Percentiles rank a stretch among this genome's conserved stretches.
phyloP scores from a whole-genome alignment of 2,113 vertebrate genomes.

The Phaethon lepturus region DNA sequence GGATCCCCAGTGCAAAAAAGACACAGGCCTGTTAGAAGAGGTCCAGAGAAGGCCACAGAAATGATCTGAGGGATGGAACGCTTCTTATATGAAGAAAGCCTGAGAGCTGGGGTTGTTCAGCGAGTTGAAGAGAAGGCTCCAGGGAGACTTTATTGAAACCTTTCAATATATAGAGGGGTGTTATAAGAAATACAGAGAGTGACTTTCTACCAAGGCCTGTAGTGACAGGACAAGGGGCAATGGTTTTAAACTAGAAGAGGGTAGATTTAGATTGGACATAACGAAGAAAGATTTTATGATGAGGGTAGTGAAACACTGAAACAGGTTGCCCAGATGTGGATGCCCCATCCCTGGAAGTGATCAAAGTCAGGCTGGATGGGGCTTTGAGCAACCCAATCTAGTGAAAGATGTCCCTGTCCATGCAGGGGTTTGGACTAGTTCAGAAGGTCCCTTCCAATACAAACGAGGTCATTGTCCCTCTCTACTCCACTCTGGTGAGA shows the following conservation, averaged over 20 bases:
- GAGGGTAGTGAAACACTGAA: neutral
- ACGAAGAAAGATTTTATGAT: neutral
- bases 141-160: neutral
- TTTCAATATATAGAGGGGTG: rapidly evolving
- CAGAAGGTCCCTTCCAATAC: neutral
- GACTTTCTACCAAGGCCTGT: neutral
- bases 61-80: neutral
- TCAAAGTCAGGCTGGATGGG: neutral
- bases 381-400: neutral
- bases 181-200: neutral
- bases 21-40: neutral
- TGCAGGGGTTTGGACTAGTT: neutral
- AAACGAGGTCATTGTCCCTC: neutral
- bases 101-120: neutral
- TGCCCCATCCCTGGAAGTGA: neutral
- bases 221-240: neutral
- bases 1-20: too few relatives aligned
- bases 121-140: neutral
- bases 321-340: neutral
- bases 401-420: neutral
- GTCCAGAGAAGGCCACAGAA: neutral
- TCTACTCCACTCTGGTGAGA: too few relatives aligned
- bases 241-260: neutral
- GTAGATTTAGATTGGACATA: neutral
- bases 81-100: neutral